Base-by-base conservation (phyloP, 1,140 invertebrate genomes). In the Pogonognathellus flavescens region DNA sequence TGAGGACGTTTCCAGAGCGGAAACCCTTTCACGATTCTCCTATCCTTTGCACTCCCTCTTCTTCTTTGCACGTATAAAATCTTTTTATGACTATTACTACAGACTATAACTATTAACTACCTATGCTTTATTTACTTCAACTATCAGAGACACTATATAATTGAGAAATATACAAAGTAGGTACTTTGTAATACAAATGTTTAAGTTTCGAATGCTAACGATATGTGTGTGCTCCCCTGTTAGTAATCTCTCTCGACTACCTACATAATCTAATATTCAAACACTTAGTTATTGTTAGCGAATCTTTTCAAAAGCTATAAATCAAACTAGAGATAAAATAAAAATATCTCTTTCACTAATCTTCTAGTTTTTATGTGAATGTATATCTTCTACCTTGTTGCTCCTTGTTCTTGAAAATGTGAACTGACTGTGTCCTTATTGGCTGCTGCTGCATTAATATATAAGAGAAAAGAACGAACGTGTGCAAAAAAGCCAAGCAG, bases 1-100 rank as follows among this genome's bases (percentile, higher is more conserved):
- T 31, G 16, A 49, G 70, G 70, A 76, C 31, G 70, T 76, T 76
- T 76, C 70, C 70, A 76, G 70, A 50, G 70, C 70, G 70, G 70
- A 76, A 76, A 76, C 70, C 70, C 41, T 76, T 76, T 76, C 70
- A 76, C 70, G 70, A 76, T 76, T 76, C n/a, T 76, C 70, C 41
- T 76, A 11, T 76, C 62, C 20, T 66, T 20, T 76, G 14, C 22
- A 22, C 22, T 70, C 66, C 22, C 13, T 41, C 1, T 11, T 70
- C n/a, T 4, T 66, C 62, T 66, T 25, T 13, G 7, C 11, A 9
- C 0, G 2, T 55, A 11, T 55, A 14, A 14, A 55, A 1, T 55
- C 16, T 14, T 62, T 25, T 62, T 62, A 62, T 66, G 22, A 31
- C 20, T 22, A 60, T 60, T 60, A 55, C 52, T 53, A n/a, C n/a